A percentile compares a stretch with the other conserved stretches of the same genome.
These are phyloP conservation scores for Nipponacmea schrenckii DNA, from an alignment of 2,888 invertebrate genomes.

Conservation along the genomic window DNA sequence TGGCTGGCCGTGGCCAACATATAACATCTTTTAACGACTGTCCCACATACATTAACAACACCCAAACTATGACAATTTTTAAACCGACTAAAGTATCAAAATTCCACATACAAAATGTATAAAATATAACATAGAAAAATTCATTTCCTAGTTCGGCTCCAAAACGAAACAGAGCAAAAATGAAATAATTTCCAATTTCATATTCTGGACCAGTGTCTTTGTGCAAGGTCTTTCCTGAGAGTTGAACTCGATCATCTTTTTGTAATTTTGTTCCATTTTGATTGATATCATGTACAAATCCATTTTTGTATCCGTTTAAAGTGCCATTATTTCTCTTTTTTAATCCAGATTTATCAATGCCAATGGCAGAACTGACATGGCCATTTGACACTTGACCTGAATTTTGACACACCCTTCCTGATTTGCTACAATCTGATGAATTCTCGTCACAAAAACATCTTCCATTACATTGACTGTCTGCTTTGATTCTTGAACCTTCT, in stretches of 20 bases:
- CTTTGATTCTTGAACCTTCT: not conserved
- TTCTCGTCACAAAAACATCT: conserved; percentile 11
- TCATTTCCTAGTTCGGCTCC: conserved; percentile 91
- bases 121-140: conserved; percentile 88
- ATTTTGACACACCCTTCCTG: not conserved
- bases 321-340: conserved; percentile 13
- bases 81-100: conserved; percentile 87
- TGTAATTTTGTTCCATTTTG: conserved; percentile 7
- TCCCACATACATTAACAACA: conserved; percentile 64
- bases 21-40: conserved; percentile 90
- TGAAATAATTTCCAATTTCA: conserved; percentile 68
- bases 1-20: conserved; percentile 80
- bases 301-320: not conserved
- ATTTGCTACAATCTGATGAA: not conserved
- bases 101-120: conserved; percentile 95
- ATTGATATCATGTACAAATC: conserved; percentile 3
- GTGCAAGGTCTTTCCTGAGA: not conserved
- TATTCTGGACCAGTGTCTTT: conserved; percentile 24
- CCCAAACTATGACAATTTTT: conserved; percentile 73
- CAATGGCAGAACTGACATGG: not conserved
- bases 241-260: not conserved
- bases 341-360: not conserved
- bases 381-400: not conserved
- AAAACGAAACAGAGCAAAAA: conserved; percentile 86
- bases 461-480: conserved; percentile 71